phyloP scores from a whole-genome alignment of 2,113 vertebrate species.

The Tyto alba region DNA sequence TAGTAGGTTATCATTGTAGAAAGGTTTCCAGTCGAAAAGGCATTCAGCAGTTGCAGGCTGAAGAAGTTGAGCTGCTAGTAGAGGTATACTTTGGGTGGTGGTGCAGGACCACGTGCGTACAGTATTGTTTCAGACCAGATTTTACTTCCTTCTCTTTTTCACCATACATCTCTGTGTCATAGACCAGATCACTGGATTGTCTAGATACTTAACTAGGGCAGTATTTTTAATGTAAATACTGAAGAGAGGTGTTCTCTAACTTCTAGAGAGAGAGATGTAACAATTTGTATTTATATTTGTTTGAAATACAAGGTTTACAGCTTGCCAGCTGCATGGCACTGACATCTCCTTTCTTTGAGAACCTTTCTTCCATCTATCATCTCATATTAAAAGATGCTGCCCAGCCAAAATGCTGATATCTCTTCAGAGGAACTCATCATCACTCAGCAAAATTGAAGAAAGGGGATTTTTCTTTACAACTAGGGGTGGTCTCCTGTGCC shows the following conservation, averaged over 20 bases:
- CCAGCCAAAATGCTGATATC: neutral
- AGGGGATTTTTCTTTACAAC: neutral
- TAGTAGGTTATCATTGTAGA: neutral
- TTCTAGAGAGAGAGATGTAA: neutral
- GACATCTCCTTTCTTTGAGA: neutral
- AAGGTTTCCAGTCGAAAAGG: neutral
- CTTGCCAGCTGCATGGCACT: neutral
- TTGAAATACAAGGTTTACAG: neutral
- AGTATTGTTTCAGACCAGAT: neutral
- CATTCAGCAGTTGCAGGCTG: neutral
- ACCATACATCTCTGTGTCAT: neutral
- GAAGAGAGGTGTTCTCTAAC: neutral
- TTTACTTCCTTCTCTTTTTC: neutral
- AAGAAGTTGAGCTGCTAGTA: neutral
- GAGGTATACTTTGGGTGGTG: neutral
- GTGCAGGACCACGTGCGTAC: neutral
- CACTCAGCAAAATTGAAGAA: neutral
- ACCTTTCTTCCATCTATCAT: neutral
- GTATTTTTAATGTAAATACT: neutral
- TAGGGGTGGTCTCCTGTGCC: neutral
- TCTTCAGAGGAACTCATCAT: neutral
- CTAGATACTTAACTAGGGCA: neutral
- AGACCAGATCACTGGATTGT: neutral
- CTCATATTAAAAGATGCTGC: neutral
- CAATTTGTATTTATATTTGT: neutral